These are phyloP conservation scores for Ceyx melanurus DNA, from an alignment of 2,113 vertebrate species.

Conservation along the genomic window DNA sequence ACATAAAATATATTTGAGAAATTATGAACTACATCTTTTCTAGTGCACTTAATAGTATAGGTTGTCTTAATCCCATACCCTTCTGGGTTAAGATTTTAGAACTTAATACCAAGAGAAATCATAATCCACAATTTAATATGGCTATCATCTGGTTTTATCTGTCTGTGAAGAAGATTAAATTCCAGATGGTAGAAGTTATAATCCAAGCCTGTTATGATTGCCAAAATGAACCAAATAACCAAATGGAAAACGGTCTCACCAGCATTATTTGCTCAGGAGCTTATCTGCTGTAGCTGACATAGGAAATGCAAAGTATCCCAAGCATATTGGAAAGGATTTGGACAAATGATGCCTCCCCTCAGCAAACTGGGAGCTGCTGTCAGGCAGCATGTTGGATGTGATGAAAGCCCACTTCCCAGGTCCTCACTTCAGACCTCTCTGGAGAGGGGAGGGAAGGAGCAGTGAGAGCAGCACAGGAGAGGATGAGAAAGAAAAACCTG, in stretches of 20 bases:
- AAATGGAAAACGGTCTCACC: conserved; percentile 30
- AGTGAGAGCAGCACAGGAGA: accelerated
- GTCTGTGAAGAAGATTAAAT: conserved; percentile 74
- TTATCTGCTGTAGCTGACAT: background rate
- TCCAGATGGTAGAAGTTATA: conserved; percentile 70
- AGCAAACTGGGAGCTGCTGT: background rate
- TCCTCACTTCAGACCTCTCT: background rate
- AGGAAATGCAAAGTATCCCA: background rate
- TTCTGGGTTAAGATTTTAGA: conserved; percentile 44
- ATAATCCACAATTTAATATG: conserved; percentile 72
- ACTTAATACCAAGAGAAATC: conserved; percentile 64
- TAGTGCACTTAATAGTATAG: conserved; percentile 33
- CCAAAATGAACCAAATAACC: conserved; percentile 66
- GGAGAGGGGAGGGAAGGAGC: background rate
- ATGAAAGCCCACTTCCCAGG: background rate
- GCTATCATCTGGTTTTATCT: conserved; percentile 69
- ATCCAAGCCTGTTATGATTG: conserved; percentile 61
- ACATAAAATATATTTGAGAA: conserved; percentile 28
- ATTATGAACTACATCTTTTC: conserved; percentile 31
- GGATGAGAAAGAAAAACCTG: background rate
- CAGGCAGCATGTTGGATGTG: background rate
- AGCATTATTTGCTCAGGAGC: conserved; percentile 23
- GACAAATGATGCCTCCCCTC: background rate
- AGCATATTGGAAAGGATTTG: background rate
- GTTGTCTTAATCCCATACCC: conserved; percentile 30